A percentile compares a stretch with the other conserved stretches of the same genome.
These are phyloP conservation scores for Hirtodrosophila cameraria DNA, from an alignment of 2,888 invertebrate species.

Conservation along the genomic window DNA sequence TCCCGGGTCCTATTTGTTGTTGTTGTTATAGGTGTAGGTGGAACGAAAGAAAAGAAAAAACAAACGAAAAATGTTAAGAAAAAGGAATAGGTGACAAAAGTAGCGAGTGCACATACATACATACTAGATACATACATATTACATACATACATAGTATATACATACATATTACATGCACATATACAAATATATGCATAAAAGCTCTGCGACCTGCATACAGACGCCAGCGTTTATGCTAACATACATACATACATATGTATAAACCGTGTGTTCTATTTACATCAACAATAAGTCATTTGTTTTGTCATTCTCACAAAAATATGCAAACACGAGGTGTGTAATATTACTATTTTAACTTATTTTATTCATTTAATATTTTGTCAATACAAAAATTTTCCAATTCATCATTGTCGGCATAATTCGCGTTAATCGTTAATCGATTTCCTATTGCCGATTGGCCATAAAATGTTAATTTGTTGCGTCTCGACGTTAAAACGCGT, in stretches of 20 bases:
- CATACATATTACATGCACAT: constrained; percentile 12
- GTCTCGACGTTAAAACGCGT: constrained; percentile 33
- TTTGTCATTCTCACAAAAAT: constrained; percentile 20
- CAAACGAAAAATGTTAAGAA: constrained; percentile 34
- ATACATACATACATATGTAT: background rate
- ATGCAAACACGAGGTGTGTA: constrained; percentile 3
- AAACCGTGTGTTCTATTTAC: constrained; percentile 47
- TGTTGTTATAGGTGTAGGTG: constrained; percentile 13
- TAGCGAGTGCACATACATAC: constrained; percentile 15
- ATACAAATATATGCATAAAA: background rate
- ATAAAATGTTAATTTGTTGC: constrained; percentile 7
- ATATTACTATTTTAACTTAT: background rate
- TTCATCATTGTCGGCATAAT: too few species aligned
- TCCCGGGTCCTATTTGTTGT: constrained; percentile 55
- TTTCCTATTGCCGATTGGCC: constrained; percentile 10
- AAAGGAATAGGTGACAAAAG: constrained; percentile 13
- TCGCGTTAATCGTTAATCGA: too few species aligned
- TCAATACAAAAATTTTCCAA: background rate
- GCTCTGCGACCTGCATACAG: constrained; percentile 4
- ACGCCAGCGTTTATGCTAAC: too few species aligned
- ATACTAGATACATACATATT: constrained; percentile 13
- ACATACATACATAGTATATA: background rate
- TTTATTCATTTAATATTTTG: background rate
- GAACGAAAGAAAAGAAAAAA: constrained; percentile 37
- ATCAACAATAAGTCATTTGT: constrained; percentile 39